A percentile compares a stretch with the other conserved stretches of the same genome.
Evolutionary conservation across 2,888 invertebrate species (phyloP).

Genomic region (Molorchus minor): DNA sequence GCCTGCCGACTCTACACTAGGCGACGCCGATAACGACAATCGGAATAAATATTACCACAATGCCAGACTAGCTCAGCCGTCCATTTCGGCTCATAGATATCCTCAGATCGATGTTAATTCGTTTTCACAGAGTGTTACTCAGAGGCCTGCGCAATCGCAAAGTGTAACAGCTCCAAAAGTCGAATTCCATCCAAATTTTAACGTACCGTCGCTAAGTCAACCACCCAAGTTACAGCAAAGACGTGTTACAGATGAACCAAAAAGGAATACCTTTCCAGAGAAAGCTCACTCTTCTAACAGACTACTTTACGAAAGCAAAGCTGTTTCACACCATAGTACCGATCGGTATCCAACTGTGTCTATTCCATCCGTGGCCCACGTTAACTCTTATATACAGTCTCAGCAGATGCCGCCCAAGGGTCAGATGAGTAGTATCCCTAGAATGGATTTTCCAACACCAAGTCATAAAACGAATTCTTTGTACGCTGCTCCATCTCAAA

Average conservation of each 20-base stretch:
- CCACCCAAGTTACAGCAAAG: constrained; percentile 18
- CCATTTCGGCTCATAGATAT: constrained; percentile 53
- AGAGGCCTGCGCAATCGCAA: constrained; percentile 50
- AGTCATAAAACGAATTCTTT: constrained; percentile 15
- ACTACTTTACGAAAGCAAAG: constrained; percentile 31
- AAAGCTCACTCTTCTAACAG: constrained; percentile 37
- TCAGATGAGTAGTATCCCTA: constrained; percentile 45
- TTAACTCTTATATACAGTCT: constrained; percentile 49
- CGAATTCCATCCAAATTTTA: constrained; percentile 81
- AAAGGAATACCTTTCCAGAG: constrained; percentile 27
- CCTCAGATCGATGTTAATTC: constrained; percentile 52
- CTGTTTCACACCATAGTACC: constrained; percentile 59
- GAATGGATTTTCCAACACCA: constrained; percentile 47
- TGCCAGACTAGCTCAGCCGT: constrained; percentile 54
- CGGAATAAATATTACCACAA: constrained; percentile 47
- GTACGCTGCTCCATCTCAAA: constrained; percentile 34
- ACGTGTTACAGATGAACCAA: constrained; percentile 25
- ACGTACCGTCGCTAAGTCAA: constrained; percentile 57
- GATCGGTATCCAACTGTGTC: constrained; percentile 43
- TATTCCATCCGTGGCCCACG: constrained; percentile 46
- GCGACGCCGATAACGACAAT: constrained; percentile 68
- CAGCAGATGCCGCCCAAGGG: constrained; percentile 25
- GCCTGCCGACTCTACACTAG: constrained; percentile 86
- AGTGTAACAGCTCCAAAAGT: constrained; percentile 74
- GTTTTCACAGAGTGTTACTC: constrained; percentile 50